Evolutionary conservation across 1,140 invertebrate species (phyloP).

Genomic region (Pachyrhynchus sulphureomaculatus): DNA sequence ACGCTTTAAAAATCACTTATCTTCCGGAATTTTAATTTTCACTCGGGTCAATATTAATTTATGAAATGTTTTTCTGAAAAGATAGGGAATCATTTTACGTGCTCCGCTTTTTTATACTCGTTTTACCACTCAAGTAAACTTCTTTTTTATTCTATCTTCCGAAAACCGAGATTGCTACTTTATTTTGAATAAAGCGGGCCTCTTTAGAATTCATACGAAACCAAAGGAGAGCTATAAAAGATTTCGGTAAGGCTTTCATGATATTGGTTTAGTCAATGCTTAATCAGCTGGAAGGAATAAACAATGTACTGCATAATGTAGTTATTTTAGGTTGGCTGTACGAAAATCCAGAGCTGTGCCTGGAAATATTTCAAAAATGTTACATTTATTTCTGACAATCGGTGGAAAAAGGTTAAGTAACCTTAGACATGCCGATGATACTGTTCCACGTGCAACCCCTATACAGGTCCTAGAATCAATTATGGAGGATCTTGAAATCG

Average conservation of each 20-base stretch:
- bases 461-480: too few species aligned
- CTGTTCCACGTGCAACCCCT: too few species aligned
- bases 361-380: not conserved
- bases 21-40: too few species aligned
- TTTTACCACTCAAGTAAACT: not conserved
- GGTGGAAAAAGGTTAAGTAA: too few species aligned
- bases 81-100: not conserved
- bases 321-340: slow-evolving; percentile 1
- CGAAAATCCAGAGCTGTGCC: not conserved
- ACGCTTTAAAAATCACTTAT: too few species aligned
- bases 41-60: not conserved
- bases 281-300: slow-evolving; percentile 18
- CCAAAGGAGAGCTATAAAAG: slow-evolving; percentile 6
- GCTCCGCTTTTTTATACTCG: not conserved
- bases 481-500: too few species aligned
- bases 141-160: not conserved
- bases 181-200: slow-evolving; percentile 10
- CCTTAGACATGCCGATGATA: too few species aligned
- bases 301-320: slow-evolving; percentile 9
- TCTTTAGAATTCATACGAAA: slow-evolving; percentile 9
- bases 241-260: slow-evolving; percentile 8
- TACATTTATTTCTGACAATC: not conserved
- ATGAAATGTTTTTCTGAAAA: not conserved
- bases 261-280: slow-evolving; percentile 17
- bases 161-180: slow-evolving; percentile 6